A percentile compares a stretch with the other conserved stretches of the same genome.
These are phyloP conservation scores for Leptinotarsa undecemlineata DNA, from an alignment of 1,140 invertebrate species.

Conservation along the genomic window DNA sequence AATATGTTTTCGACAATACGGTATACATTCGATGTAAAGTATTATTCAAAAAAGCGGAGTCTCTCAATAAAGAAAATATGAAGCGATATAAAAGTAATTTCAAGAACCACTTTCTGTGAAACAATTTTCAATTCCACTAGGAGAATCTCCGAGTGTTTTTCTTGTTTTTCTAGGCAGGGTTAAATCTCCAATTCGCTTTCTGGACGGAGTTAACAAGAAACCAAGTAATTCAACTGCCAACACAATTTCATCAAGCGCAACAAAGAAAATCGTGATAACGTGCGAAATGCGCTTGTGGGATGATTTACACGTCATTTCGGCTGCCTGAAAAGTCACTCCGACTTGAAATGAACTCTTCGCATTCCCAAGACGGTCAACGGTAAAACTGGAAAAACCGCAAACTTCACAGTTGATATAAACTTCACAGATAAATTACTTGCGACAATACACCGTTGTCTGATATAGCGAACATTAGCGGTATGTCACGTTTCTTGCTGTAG, in stretches of 20 bases:
- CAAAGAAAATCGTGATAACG: neutral
- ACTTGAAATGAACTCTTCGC: neutral
- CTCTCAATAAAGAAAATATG: too few relatives aligned
- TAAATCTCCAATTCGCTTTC: too few relatives aligned
- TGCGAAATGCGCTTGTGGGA: neutral
- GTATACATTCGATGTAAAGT: too few relatives aligned
- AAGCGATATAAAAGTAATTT: too few relatives aligned
- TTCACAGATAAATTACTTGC: slow-evolving; percentile 1
- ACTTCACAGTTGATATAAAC: slow-evolving; percentile 6
- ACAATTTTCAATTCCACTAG: too few relatives aligned
- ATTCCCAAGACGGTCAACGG: slow-evolving; percentile 1
- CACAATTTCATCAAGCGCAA: neutral
- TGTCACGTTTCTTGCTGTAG: neutral
- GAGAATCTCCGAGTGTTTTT: too few relatives aligned
- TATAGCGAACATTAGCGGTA: neutral
- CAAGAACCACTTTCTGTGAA: too few relatives aligned
- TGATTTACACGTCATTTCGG: slow-evolving; percentile 3
- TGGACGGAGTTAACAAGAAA: neutral
- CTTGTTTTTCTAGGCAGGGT: too few relatives aligned
- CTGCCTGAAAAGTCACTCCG: neutral
- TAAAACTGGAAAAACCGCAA: neutral
- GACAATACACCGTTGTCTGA: neutral
- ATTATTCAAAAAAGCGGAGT: too few relatives aligned
- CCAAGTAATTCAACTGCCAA: neutral
- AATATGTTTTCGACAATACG: too few relatives aligned